phyloP scores from a whole-genome alignment of 2,113 vertebrate species.

The Antennarius striatus region DNA sequence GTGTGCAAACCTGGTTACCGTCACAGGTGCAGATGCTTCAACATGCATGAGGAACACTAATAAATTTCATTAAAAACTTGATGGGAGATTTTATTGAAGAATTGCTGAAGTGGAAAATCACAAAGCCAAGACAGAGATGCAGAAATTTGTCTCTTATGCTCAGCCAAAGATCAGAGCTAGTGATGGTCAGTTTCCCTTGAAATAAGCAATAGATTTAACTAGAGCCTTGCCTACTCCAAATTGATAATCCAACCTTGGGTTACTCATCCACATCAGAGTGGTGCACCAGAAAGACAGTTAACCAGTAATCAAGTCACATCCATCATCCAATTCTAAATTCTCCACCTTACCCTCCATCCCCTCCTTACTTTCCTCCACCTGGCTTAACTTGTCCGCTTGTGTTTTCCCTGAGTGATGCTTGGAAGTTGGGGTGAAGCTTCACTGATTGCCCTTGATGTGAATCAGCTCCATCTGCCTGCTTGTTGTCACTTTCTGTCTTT shows the following conservation, averaged over 20 bases:
- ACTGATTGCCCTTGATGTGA: slow-evolving; percentile 69
- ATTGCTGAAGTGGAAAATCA: slow-evolving; percentile 39
- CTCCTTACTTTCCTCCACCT: slow-evolving; percentile 8
- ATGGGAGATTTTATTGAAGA: slow-evolving; percentile 39
- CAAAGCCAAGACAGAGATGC: slow-evolving; percentile 10
- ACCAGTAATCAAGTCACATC: slow-evolving; percentile 74
- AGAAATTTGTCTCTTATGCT: slow-evolving; percentile 13
- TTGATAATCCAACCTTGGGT: slow-evolving; percentile 50
- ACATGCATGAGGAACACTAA: slow-evolving; percentile 6
- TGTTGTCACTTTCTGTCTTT: slow-evolving; percentile 47
- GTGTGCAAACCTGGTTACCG: neutral
- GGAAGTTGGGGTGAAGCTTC: slow-evolving; percentile 52
- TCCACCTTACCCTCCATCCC: slow-evolving; percentile 28
- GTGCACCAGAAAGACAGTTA: slow-evolving; percentile 64
- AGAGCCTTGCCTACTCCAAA: slow-evolving; percentile 50
- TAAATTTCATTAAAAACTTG: slow-evolving; percentile 35
- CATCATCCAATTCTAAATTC: slow-evolving; percentile 68
- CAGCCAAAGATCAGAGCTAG: slow-evolving; percentile 13
- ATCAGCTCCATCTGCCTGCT: slow-evolving; percentile 56
- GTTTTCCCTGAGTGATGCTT: slow-evolving; percentile 60
- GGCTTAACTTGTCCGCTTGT: slow-evolving; percentile 50
- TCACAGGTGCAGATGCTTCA: slow-evolving; percentile 18
- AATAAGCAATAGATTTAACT: slow-evolving; percentile 62
- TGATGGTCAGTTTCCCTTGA: slow-evolving; percentile 31
- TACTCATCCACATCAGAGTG: slow-evolving; percentile 51